Evolutionary conservation across 2,797 vertebrate genomes (phyloP), one percentile per base, ranked within the genome.

Genomic region (Chelidonichthys spinosus): DNA sequence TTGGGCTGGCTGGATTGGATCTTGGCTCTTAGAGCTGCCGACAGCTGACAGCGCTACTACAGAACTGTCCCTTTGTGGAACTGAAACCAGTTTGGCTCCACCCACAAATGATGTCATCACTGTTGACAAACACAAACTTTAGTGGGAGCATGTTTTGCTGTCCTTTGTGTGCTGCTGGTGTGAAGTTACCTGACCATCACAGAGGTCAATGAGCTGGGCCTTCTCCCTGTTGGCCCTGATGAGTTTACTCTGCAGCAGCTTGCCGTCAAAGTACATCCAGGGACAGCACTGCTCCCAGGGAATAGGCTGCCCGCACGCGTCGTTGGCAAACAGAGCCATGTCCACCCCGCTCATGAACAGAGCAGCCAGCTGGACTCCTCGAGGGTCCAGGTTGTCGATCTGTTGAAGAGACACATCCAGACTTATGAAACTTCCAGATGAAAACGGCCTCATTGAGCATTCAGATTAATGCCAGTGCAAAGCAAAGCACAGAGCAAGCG

Each of bases 231-330:
- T 96, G 90, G 96, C 96, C 94, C 94, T 95, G 86, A 96, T 95
- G 86, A 98, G 96, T 91, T 97, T 98, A 89, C 96, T 97, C 92
- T 99, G 97, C 81, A 98, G 96, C 85, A 99, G 95, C 69, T 98
- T 98, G 74, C 97, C 97, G 69, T 99, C 97, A 84, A 98, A 99
- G 90, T 97, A 99, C 97, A 98, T 97, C 97, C 97, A 99, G 0
- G 97, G 97, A 86, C 97, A 99, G 94, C 97, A 97, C 92, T 98
- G 96, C 85, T 99, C 97, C 97, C 97, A 99, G 2, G 96, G 97
- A 85, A 99, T 93, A 0, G 97, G 97, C 92, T 98, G 97, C 25
- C 97, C 97, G 0, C 97, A 98, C 0, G 95, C 96, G 0, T 98
- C 97, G 1, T 98, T 99, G 69, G 96, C 97, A 78, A 99, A 97